phyloP scores from a whole-genome alignment of 2,113 vertebrate genomes.

The Nerophis lumbriciformis region DNA sequence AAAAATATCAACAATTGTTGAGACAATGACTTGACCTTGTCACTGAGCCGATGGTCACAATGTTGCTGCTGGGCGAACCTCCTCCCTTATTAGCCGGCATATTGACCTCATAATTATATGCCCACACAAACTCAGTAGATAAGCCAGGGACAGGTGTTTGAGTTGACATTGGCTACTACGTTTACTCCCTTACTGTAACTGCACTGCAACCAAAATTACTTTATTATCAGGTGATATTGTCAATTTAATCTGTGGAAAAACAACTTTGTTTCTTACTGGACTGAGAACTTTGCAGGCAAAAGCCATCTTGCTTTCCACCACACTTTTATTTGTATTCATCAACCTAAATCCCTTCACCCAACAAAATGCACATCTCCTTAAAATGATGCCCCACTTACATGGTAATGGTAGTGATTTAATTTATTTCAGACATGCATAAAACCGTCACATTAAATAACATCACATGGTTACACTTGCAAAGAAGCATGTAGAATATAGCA shows the following conservation, averaged over 20 bases:
- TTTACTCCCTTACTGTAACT: conserved; percentile 14
- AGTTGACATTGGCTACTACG: conserved; percentile 29
- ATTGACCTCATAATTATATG: conserved; percentile 46
- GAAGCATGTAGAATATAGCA: too few relatives aligned
- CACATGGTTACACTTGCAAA: neutral
- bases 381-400: too few relatives aligned
- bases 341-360: too few relatives aligned
- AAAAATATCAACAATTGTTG: neutral
- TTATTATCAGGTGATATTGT: conserved; percentile 30
- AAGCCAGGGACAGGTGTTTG: conserved; percentile 48
- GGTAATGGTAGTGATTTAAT: too few relatives aligned
- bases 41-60: neutral
- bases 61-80: conserved; percentile 16
- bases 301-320: too few relatives aligned
- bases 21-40: conserved; percentile 25
- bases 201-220: conserved; percentile 25
- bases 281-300: too few relatives aligned
- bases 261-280: too few relatives aligned
- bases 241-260: conserved; percentile 9
- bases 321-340: too few relatives aligned
- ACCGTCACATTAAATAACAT: neutral
- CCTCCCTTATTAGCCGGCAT: conserved; percentile 24
- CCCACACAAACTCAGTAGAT: conserved; percentile 30
- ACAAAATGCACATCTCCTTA: too few relatives aligned
- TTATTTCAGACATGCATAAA: too few relatives aligned